Base-by-base conservation (phyloP, 1,140 invertebrate species). In the roundworm (Caenorhabditis elegans) region DNA sequence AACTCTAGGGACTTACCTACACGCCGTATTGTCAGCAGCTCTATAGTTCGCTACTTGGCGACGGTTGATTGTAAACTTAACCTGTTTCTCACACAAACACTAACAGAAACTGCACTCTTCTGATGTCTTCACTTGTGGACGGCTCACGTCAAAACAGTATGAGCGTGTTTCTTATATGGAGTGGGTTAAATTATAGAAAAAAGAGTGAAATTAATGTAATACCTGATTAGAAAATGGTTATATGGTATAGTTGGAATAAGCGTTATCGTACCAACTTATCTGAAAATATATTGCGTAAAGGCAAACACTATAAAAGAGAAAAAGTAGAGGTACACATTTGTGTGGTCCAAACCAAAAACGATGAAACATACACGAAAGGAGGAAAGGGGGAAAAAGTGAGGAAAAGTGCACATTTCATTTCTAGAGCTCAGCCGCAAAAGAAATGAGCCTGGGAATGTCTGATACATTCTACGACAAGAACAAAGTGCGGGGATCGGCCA, bases 391-490 rank as follows among this genome's bases (percentile, higher is more conserved):
- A 22, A 70, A 70, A 70, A 70, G 60, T 70, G 60, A 70, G 34
- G 26, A 70, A 70, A 70, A 70, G 60, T 70, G 60, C 60, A 70
- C 34, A 70, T 70, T 70, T 70, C 60, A 70, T 70, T 70, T 39
- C 60, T 70, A 70, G 60, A 70, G 60, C 60, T 70, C 26, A 39
- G 17, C 34, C 34, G 60, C 60, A 70, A 70, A 70, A 70, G 60
- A 70, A 70, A 70, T 70, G 60, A 70, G 60, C 60, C 60, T 70
- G 60, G 60, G 60, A 70, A 70, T 70, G 60, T 70, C 60, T 70
- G 60, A 70, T 31, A 39, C 60, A 70, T 70, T 70, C 60, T 70
- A 39, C 34, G 17, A 70, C 60, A 70, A 70, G 60, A 70, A 70
- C 60, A 70, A 70, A 70, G 60, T 70, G 60, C 60, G 60, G 34